Evolutionary conservation across 1,140 invertebrate genomes (phyloP), one percentile per base, ranked within the genome.

Genomic region (Pseudachorutes palmiensis): DNA sequence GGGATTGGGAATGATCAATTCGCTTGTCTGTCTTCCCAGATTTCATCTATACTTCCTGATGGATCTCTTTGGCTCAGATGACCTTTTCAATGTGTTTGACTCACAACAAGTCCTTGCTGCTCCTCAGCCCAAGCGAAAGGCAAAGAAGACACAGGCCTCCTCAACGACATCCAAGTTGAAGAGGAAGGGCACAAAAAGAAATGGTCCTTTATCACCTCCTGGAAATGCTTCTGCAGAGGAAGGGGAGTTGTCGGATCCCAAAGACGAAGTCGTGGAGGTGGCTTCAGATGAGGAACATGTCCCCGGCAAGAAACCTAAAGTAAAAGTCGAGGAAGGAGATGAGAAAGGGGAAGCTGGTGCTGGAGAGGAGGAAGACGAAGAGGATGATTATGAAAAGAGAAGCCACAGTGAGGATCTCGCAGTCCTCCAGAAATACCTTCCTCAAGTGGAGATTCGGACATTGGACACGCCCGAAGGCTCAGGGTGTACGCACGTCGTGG

Each of bases 401-500:
- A 73, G 62, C 36, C 16, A 64, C 2, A 61, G 24, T 2, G 49
- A 58, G 28, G 71, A 74, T 41, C 51, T 72, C 22, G 71, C 68
- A 51, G 45, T 62, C 71, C 76, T 86, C 71, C 82, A 86, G 67
- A 81, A 84, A 69, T 78, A 85, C 58, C 79, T 80, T 59, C 81
- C 85, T 26, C 81, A 88, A 70, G 90, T 96, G 68, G 85, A 88
- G 69, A 85, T 96, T 41, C 90, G 94, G 77, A 87, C 86, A 16
- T 84, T 97, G 67, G 91, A 96, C 71, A 89, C 92, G 9, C 82
- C 91, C 22, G 91, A 92, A 75, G 72, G 66, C 3, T 64, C 64
- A 26, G 87, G 89, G 1, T 97, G 92, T 79, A 88, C 88, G 33
- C 94, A 97, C 80, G 93, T 96, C 80, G 91, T 97, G 41, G 94